Percentiles rank a stretch among this genome's conserved stretches.
phyloP scores from a whole-genome alignment of 2,797 vertebrate species.

The Sylvilagus floridanus region DNA sequence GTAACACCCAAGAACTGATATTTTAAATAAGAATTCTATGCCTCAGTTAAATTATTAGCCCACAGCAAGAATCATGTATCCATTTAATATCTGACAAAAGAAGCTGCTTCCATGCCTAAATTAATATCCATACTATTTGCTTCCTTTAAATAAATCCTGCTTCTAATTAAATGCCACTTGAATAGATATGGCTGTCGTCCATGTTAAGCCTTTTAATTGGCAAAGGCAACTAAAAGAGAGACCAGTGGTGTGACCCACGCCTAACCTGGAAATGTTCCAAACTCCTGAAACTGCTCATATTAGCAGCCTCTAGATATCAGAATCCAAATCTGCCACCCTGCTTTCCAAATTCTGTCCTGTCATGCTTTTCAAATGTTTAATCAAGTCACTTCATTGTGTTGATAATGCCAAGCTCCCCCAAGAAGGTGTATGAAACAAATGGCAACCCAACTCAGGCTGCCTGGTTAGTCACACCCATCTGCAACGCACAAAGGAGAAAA shows the following conservation, averaged over 20 bases:
- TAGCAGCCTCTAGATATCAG: neutral
- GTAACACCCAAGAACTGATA: neutral
- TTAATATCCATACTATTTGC: slow-evolving; percentile 10
- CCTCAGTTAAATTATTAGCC: neutral
- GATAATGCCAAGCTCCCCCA: neutral
- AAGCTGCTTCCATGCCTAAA: neutral
- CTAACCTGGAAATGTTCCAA: slow-evolving; percentile 46
- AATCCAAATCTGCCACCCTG: neutral
- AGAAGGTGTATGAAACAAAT: slow-evolving; percentile 35
- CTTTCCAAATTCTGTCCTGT: slow-evolving; percentile 57
- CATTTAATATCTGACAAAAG: neutral
- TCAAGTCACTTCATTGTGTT: slow-evolving; percentile 50
- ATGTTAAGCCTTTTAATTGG: slow-evolving; percentile 13
- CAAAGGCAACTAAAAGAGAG: slow-evolving; percentile 7
- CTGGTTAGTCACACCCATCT: neutral
- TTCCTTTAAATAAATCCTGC: neutral
- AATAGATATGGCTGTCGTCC: neutral
- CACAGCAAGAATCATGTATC: neutral
- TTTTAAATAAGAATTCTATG: neutral
- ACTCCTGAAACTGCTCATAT: slow-evolving; percentile 11
- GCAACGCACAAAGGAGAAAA: neutral
- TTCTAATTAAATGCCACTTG: slow-evolving; percentile 42
- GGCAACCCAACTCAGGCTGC: neutral
- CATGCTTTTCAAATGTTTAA: slow-evolving; percentile 37
- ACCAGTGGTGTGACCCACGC: neutral